Conservation (phyloP, 2,797 vertebrate genomes). For the Ctenopoma kingsleyae region DNA sequence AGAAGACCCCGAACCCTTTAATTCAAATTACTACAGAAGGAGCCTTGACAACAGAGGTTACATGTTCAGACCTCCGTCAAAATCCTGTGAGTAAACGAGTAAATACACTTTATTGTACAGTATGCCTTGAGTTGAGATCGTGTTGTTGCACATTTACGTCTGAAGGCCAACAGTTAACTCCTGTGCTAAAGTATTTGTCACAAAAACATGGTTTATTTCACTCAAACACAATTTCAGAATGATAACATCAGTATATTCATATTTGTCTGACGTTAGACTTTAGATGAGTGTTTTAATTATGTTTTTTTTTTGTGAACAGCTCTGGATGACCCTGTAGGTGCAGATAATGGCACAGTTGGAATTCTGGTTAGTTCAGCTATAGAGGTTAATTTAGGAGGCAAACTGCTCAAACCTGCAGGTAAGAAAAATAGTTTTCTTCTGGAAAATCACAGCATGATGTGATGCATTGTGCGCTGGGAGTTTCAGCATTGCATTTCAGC, state of each 20-base stretch:
- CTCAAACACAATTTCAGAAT: neutral
- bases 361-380: conserved; percentile 95
- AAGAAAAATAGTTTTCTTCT: conserved; percentile 1
- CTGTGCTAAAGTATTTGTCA: neutral
- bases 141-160: neutral
- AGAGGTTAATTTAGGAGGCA: conserved; percentile 91
- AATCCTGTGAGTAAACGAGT: conserved; percentile 85
- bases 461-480: neutral
- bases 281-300: neutral
- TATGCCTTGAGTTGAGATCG: neutral
- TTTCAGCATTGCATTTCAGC: neutral
- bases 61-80: conserved; percentile 92
- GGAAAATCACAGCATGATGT: neutral
- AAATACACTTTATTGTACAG: neutral
- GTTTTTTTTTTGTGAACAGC: conserved; percentile 72
- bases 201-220: neutral
- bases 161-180: neutral
- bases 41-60: conserved; percentile 97
- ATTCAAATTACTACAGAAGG: conserved; percentile 94
- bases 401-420: conserved; percentile 96
- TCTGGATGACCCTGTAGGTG: conserved; percentile 83
- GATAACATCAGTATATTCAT: neutral
- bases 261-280: neutral
- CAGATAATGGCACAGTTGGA: conserved; percentile 92
- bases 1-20: conserved; percentile 95